Evolutionary conservation across 2,888 invertebrate species (phyloP).

Genomic region (Caenorhabditis auriculariae): DNA sequence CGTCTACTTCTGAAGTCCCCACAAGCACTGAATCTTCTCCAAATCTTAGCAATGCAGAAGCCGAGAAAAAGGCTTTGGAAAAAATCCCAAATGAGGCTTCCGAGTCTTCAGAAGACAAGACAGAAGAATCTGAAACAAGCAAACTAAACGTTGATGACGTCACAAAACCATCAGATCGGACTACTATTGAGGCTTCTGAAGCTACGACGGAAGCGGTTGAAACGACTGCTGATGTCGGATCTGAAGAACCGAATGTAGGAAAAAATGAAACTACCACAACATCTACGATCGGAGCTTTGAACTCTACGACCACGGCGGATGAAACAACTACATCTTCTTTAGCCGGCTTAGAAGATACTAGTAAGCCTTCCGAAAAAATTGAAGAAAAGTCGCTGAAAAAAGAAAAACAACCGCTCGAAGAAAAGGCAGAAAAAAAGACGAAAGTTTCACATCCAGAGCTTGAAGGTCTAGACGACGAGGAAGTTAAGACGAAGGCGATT

Average conservation of each 20-base stretch:
- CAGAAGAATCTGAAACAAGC: conserved; percentile 11
- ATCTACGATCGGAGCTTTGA: neutral
- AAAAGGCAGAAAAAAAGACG: neutral
- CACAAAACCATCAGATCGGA: too few relatives aligned
- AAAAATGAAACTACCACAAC: conserved; percentile 3
- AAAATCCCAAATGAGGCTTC: conserved; percentile 6
- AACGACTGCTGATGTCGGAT: conserved; percentile 7
- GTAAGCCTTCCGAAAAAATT: too few relatives aligned
- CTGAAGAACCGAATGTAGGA: neutral
- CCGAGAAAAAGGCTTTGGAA: neutral
- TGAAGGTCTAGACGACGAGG: conserved; percentile 2
- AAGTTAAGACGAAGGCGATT: too few relatives aligned
- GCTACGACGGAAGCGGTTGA: conserved; percentile 12
- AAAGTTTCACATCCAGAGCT: neutral
- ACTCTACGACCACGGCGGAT: neutral
- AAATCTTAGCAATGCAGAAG: too few relatives aligned
- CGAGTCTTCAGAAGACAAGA: conserved; percentile 10
- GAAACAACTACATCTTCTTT: conserved; percentile 3
- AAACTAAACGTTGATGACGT: conserved; percentile 10
- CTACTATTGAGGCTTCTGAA: conserved; percentile 6
- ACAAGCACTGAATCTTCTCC: too few relatives aligned
- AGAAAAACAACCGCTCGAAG: neutral
- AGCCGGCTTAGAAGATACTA: too few relatives aligned
- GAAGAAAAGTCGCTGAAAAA: conserved; percentile 3
- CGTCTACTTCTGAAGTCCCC: too few relatives aligned